Evolutionary conservation across 2,797 vertebrate species (phyloP).

Genomic region (Arrhamphus sclerolepis): DNA sequence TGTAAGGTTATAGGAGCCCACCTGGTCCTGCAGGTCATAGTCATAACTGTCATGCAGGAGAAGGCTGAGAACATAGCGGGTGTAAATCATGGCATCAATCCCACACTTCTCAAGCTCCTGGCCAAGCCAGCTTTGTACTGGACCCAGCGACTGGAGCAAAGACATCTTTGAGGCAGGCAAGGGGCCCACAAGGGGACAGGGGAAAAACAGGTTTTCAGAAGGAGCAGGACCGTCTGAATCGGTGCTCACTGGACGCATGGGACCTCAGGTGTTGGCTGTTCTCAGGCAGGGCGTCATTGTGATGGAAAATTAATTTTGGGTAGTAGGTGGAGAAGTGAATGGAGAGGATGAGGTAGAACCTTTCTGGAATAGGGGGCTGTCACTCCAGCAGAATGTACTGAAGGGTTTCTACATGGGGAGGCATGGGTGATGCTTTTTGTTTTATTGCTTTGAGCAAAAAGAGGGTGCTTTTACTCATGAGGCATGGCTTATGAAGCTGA

Average conservation of each 20-base stretch:
- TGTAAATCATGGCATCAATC: constrained; percentile 99
- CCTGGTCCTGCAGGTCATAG: constrained; percentile 99
- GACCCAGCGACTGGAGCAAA: constrained; percentile 96
- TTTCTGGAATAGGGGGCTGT: constrained; percentile 78
- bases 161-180: constrained; percentile 94
- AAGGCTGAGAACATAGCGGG: constrained; percentile 98
- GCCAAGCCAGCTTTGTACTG: constrained; percentile 99
- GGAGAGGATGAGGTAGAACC: constrained; percentile 72
- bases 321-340: constrained; percentile 49
- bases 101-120: constrained; percentile 99
- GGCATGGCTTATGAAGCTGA: constrained; percentile 87
- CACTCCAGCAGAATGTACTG: constrained; percentile 88
- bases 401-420: constrained; percentile 87
- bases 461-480: constrained; percentile 83
- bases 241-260: constrained; percentile 93
- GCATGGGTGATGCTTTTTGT: constrained; percentile 81
- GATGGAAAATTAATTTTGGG: constrained; percentile 62
- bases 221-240: constrained; percentile 92
- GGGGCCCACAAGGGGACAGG: constrained; percentile 84
- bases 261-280: constrained; percentile 92
- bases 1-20: constrained; percentile 57
- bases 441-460: constrained; percentile 87
- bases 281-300: constrained; percentile 87
- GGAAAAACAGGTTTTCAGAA: constrained; percentile 90
- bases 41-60: constrained; percentile 98